A percentile compares a stretch with the other conserved stretches of the same genome.
These are phyloP conservation scores for Scolanthus callimorphus DNA, from an alignment of 92 coral and sea anemone genomes.

Conservation along the genomic window DNA sequence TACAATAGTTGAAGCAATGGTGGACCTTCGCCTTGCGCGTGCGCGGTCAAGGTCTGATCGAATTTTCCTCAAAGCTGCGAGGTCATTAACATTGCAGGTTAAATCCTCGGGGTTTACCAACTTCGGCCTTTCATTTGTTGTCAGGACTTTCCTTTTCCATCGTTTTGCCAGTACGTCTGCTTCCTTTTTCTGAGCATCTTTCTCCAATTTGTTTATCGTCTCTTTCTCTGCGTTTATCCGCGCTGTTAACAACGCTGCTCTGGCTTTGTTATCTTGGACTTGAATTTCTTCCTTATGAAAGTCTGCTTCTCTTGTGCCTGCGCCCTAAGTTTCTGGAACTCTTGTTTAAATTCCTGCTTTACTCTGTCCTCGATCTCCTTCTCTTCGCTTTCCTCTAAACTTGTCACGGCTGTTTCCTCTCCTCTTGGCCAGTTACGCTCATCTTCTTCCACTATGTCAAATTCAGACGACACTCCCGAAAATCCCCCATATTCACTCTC, in stretches of 20 bases:
- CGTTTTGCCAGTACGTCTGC: constrained; percentile 46
- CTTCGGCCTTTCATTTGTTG: neutral
- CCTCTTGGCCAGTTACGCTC: neutral
- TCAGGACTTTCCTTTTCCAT: constrained; percentile 32
- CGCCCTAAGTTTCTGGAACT: constrained; percentile 47
- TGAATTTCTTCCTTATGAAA: constrained; percentile 47
- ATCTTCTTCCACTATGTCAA: neutral
- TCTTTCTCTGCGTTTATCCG: constrained; percentile 63
- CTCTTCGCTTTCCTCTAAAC: constrained; percentile 50
- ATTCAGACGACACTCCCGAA: too few relatives aligned
- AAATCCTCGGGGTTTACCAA: too few relatives aligned
- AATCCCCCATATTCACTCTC: too few relatives aligned
- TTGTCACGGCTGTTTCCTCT: constrained; percentile 10
- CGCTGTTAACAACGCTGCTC: constrained; percentile 43
- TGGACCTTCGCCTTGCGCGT: constrained; percentile 52
- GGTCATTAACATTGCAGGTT: constrained; percentile 25
- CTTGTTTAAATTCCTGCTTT: constrained; percentile 62
- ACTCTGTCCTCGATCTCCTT: constrained; percentile 61
- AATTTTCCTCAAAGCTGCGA: constrained; percentile 68
- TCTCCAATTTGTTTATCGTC: constrained; percentile 53
- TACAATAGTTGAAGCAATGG: constrained; percentile 22
- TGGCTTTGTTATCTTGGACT: constrained; percentile 34
- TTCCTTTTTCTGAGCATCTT: constrained; percentile 64
- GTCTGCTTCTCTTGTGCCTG: constrained; percentile 55
- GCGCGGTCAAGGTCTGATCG: constrained; percentile 80